phyloP scores from a whole-genome alignment of 2,888 invertebrate genomes.

The Cheiracanthium punctorium region DNA sequence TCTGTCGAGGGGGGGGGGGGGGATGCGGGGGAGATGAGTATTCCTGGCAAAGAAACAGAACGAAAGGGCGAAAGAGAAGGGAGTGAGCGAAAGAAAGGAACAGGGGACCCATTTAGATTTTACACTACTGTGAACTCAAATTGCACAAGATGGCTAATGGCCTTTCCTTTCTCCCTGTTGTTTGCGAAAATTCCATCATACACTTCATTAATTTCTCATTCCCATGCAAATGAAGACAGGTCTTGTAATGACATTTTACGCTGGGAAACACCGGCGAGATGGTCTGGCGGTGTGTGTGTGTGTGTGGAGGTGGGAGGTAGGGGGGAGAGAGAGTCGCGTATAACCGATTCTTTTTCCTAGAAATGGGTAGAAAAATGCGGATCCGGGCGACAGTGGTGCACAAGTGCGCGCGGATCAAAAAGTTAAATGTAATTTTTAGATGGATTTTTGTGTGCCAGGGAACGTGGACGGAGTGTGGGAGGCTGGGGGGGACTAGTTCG shows the following conservation, averaged over 20 bases:
- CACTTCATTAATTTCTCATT: conserved; percentile 73
- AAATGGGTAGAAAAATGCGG: conserved; percentile 58
- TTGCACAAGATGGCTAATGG: conserved; percentile 70
- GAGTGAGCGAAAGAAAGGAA: conserved; percentile 26
- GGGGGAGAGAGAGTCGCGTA: conserved; percentile 32
- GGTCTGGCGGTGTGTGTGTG: not conserved
- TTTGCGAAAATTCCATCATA: conserved; percentile 72
- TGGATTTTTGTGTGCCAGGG: not conserved
- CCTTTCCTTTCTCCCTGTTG: conserved; percentile 69
- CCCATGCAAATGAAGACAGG: conserved; percentile 72
- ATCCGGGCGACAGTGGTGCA: conserved; percentile 31
- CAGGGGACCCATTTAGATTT: conserved; percentile 71
- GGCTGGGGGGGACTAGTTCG: too few relatives aligned
- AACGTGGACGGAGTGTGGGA: too few relatives aligned
- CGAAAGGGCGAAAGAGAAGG: conserved; percentile 28
- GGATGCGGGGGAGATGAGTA: not conserved
- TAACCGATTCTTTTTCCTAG: conserved; percentile 59
- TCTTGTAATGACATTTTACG: conserved; percentile 71
- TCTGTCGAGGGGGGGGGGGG: not conserved
- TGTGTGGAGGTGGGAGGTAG: conserved; percentile 8
- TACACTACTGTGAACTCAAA: conserved; percentile 71
- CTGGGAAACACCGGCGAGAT: conserved; percentile 50
- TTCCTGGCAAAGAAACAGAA: conserved; percentile 35
- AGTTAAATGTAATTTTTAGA: conserved; percentile 12
- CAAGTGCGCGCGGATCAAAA: not conserved